Base-by-base conservation (phyloP, 1,140 invertebrate species). In the Brachionus asplanchnoidis region DNA sequence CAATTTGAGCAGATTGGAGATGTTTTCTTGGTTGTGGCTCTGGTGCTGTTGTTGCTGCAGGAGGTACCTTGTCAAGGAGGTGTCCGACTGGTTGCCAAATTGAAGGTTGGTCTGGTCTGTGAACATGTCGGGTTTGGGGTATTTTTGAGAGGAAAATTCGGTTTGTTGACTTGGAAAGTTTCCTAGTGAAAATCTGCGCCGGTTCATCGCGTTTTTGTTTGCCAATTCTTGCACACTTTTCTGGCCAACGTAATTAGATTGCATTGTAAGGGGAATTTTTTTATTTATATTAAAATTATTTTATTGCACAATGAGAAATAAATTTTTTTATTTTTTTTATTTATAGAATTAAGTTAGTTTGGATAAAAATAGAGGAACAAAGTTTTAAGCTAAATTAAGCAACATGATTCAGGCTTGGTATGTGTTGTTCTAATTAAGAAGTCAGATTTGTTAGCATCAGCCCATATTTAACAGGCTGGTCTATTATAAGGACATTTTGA, bases 81-180 rank as follows among this genome's bases (percentile, higher is more conserved):
- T 40, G 9, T 73, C 68, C 14, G 20, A 14, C 14, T 68, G 20
- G 28, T 68, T 68, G 32, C 32, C 32, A 12, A 68, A 68, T 44
- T 73, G 68, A 17, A 73, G n/a, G 42, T 73, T 73, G 36, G 68
- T 73, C 68, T 73, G 68, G 23, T 73, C 68, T 36, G 68, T 73
- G 40, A 73, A 73, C 68, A 73, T 73, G 68, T 73, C 68, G 0
- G 32, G 32, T 4, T 20, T 73, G 12, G 68, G 36, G 17, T 73
- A 73, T 44, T 73, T 73, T 42, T 42, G 68, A 20, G 28, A 5
- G 17, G 32, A 20, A 5, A 42, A 73, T 12, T 73, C 68, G n/a
- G 28, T 40, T 17, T 73, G 68, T 8, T 73, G 68, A 12, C 32
- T 5, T 7, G 68, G 28, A 73, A 44, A 73, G 36, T 73, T 73